Evolutionary conservation across 2,888 invertebrate species (phyloP).

Genomic region (Pseudococcus longispinus): DNA sequence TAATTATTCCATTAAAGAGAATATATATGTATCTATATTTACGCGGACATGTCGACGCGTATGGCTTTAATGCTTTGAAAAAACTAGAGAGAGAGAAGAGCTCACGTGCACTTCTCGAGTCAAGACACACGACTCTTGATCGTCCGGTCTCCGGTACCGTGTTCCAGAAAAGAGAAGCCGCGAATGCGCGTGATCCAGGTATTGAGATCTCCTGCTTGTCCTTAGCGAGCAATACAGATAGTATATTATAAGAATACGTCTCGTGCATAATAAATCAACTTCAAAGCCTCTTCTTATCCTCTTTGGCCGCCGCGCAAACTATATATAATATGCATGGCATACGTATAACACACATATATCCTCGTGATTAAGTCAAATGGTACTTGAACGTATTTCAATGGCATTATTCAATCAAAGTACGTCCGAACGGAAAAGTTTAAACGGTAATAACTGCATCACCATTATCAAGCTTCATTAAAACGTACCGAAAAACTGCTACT

Average conservation of each 20-base stretch:
- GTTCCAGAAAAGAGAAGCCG: neutral
- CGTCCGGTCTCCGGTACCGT: neutral
- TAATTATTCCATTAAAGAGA: slow-evolving; percentile 46
- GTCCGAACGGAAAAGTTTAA: slow-evolving; percentile 41
- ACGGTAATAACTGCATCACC: slow-evolving; percentile 30
- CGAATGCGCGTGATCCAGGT: neutral
- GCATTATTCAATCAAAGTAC: slow-evolving; percentile 38
- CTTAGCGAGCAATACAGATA: no score
- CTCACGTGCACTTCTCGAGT: neutral
- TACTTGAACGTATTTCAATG: slow-evolving; percentile 37
- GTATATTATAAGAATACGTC: neutral
- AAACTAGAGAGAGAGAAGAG: neutral
- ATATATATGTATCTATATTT: neutral
- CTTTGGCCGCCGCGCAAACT: neutral
- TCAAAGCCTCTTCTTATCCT: neutral
- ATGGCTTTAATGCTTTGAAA: neutral
- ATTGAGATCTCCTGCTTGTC: neutral
- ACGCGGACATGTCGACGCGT: neutral
- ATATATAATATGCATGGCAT: neutral
- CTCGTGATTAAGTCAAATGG: slow-evolving; percentile 16
- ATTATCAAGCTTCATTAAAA: slow-evolving; percentile 40
- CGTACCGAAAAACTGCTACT: slow-evolving; percentile 27
- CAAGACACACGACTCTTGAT: neutral
- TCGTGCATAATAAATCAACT: neutral
- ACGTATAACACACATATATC: neutral